These are phyloP conservation scores for Drosophila nigromelanica DNA, from an alignment of 1,140 invertebrate genomes.

Conservation along the genomic window DNA sequence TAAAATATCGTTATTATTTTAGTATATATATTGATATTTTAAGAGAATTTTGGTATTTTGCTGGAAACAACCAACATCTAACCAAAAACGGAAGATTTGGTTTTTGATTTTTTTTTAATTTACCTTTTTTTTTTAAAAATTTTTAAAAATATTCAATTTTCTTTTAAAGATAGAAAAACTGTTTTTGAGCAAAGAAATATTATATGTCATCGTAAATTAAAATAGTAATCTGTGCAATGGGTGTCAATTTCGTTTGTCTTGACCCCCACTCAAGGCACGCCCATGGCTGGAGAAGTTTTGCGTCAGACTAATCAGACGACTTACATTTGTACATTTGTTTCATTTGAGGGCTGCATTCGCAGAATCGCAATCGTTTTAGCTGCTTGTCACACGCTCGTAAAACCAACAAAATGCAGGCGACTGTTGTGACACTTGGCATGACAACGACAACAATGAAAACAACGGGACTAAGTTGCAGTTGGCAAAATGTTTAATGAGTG, in stretches of 20 bases:
- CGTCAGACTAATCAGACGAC: constrained; percentile 51
- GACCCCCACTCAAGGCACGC: not conserved
- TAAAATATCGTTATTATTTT: too few species aligned
- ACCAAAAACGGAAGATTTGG: too few species aligned
- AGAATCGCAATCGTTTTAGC: constrained; percentile 52
- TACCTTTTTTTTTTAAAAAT: too few species aligned
- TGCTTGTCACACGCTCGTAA: constrained; percentile 69
- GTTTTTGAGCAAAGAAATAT: too few species aligned
- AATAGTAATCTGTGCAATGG: too few species aligned
- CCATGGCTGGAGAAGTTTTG: not conserved
- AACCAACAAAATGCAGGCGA: constrained; percentile 70
- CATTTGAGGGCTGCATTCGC: constrained; percentile 62
- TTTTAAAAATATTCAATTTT: too few species aligned
- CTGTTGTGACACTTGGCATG: constrained; percentile 75
- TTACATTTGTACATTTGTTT: constrained; percentile 37
- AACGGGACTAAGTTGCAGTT: constrained; percentile 68
- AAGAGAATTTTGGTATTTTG: too few species aligned
- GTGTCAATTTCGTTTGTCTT: not conserved
- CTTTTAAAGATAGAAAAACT: too few species aligned
- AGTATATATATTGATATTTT: too few species aligned
- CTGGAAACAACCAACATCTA: too few species aligned
- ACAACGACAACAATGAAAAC: constrained; percentile 65
- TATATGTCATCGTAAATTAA: too few species aligned
- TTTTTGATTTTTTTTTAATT: too few species aligned
- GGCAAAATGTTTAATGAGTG: constrained; percentile 79